Conservation (phyloP, 1,140 invertebrate genomes). For the Muscidifurax raptorellus region DNA sequence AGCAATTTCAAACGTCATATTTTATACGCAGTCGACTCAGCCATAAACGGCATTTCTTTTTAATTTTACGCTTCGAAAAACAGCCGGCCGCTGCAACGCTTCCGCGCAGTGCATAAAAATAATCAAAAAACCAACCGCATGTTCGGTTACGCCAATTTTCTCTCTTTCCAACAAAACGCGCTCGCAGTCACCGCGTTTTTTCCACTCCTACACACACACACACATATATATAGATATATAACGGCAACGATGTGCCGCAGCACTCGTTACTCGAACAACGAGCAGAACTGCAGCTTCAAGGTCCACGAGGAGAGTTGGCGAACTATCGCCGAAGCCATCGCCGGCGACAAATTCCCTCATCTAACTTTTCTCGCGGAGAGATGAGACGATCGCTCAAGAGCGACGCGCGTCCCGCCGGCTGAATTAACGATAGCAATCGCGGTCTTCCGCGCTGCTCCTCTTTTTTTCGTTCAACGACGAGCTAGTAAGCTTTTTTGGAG, state of each 20-base stretch:
- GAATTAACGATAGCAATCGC: slow-evolving; percentile 66
- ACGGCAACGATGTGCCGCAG: background rate
- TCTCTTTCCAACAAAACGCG: background rate
- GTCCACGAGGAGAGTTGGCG: slow-evolving; percentile 61
- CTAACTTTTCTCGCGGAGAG: slow-evolving; percentile 71
- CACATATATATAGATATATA: too few relatives aligned
- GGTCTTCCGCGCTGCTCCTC: background rate
- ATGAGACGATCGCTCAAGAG: slow-evolving; percentile 74
- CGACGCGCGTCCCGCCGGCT: slow-evolving; percentile 57
- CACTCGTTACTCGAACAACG: background rate
- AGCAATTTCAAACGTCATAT: background rate
- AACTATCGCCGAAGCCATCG: slow-evolving; percentile 73
- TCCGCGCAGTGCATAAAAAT: background rate
- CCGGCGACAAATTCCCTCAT: slow-evolving; percentile 74
- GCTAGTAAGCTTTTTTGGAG: background rate
- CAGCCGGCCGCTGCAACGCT: background rate
- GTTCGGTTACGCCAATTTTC: background rate
- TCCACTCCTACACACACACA: background rate
- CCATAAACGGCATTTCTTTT: background rate
- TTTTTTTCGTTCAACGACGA: background rate
- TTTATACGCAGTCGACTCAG: background rate
- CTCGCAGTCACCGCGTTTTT: background rate
- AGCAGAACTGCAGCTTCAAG: background rate
- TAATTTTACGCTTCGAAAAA: background rate
- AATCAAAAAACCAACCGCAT: background rate